These are phyloP conservation scores for Macrotus californicus DNA, from an alignment of 2,113 vertebrate genomes.

Conservation along the genomic window DNA sequence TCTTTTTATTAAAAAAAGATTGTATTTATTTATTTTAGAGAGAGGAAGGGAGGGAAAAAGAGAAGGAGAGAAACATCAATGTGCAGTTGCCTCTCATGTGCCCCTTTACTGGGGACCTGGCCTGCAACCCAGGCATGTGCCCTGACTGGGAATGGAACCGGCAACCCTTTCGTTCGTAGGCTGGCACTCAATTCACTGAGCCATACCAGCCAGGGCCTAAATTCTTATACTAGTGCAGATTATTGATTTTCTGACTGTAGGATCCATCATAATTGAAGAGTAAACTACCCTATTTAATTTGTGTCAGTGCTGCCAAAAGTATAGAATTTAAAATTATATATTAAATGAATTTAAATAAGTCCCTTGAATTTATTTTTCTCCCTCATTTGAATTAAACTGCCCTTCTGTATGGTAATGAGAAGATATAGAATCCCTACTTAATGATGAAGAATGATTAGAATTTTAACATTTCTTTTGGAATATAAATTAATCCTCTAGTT, in stretches of 20 bases:
- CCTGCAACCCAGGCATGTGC: too few species aligned
- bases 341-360: constrained; percentile 64
- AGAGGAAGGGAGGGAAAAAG: too few species aligned
- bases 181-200: too few species aligned
- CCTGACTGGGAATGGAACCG: too few species aligned
- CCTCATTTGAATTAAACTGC: constrained; percentile 53
- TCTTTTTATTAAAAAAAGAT: too few species aligned
- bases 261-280: constrained; percentile 35
- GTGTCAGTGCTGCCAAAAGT: constrained; percentile 48
- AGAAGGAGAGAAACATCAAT: too few species aligned
- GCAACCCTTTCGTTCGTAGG: too few species aligned
- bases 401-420: constrained; percentile 52
- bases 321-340: constrained; percentile 49
- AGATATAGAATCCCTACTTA: constrained; percentile 30
- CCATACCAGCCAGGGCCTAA: too few species aligned
- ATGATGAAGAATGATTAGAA: constrained; percentile 65
- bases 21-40: too few species aligned
- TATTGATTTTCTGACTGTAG: constrained; percentile 49
- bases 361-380: constrained; percentile 58
- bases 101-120: too few species aligned
- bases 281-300: constrained; percentile 58
- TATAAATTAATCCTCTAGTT: constrained; percentile 67
- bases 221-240: background rate
- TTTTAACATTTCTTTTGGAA: constrained; percentile 67
- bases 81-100: too few species aligned